Evolutionary conservation across 2,888 invertebrate genomes (phyloP).

Genomic region (Chaitophorus viminalis): DNA sequence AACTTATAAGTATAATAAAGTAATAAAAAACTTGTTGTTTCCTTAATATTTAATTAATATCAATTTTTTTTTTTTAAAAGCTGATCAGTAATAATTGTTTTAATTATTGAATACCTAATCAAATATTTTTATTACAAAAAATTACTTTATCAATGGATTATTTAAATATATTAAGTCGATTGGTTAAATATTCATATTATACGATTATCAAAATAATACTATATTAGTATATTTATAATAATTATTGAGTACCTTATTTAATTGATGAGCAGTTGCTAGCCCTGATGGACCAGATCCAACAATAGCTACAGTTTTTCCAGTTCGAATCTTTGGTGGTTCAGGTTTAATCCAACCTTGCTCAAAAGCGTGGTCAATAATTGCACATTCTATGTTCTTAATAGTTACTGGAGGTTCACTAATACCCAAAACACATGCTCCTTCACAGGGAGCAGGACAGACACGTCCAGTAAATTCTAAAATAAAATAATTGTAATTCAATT

Average conservation of each 20-base stretch:
- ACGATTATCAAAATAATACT: neutral
- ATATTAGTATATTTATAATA: neutral
- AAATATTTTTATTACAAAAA: neutral
- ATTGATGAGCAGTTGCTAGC: slow-evolving; percentile 94
- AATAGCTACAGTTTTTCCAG: slow-evolving; percentile 85
- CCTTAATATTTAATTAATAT: too few relatives aligned
- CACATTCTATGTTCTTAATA: slow-evolving; percentile 98
- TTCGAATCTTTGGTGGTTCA: slow-evolving; percentile 78
- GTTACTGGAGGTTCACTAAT: slow-evolving; percentile 97
- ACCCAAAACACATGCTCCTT: slow-evolving; percentile 95
- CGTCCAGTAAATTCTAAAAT: slow-evolving; percentile 86
- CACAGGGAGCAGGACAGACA: slow-evolving; percentile 97
- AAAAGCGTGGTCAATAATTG: slow-evolving; percentile 98
- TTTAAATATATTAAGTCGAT: neutral
- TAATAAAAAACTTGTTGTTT: too few relatives aligned
- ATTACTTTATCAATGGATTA: neutral
- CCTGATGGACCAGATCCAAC: slow-evolving; percentile 96
- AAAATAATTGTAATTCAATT: neutral
- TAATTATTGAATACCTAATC: neutral
- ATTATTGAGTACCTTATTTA: slow-evolving; percentile 77
- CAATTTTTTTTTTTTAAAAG: too few relatives aligned
- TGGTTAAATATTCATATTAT: neutral
- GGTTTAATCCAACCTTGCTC: slow-evolving; percentile 94
- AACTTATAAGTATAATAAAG: too few relatives aligned
- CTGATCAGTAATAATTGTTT: neutral